Base-by-base conservation (phyloP, 2,113 vertebrate genomes). In the Phylloscopus trochilus region DNA sequence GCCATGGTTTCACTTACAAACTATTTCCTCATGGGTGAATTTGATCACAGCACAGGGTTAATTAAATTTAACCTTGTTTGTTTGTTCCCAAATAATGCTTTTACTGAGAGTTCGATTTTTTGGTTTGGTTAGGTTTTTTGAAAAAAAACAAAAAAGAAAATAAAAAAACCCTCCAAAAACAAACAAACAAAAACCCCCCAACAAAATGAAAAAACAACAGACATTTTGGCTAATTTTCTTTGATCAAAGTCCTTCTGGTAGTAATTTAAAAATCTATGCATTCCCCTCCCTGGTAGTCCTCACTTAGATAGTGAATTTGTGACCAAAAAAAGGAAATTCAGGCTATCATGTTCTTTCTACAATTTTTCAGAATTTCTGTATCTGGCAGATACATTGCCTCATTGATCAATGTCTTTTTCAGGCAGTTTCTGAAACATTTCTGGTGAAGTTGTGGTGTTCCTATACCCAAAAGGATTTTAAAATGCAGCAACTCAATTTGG, bases 401-500 rank as follows among this genome's bases (percentile, higher is more conserved):
- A 69, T 62, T 89, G 78, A 88, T 84, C 82, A 87, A 5, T 83
- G n/a, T 31, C 87, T 72, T 95, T 93, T 96, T 92, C 30, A 78
- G 41, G 30, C 80, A 93, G 66, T 95, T 95, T 93, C 51, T 90
- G 68, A 72, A 67, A 70, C 87, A 75, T 81, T 96, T 67, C 44
- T 83, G 24, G 62, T 87, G 52, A 94, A 83, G 59, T 62, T 93
- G 46, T 53, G 33, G 27, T 84, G 51, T 95, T 77, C 26, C 51
- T 87, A 6, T 87, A 86, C 24, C 70, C 88, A 69, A 90, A 88
- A 92, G 35, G 16, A 17, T 75, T 92, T 76, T 83, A 22, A 84
- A 92, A 64, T 80, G 44, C 21, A 77, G 22, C 63, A 85, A 35
- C 23, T 72, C 13, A 7, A 7, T 51, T 41, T 62, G 41, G 37